Evolutionary conservation across 1,140 invertebrate species (phyloP), one percentile per base, ranked within the genome.

Genomic region (Rhysida immarginata): DNA sequence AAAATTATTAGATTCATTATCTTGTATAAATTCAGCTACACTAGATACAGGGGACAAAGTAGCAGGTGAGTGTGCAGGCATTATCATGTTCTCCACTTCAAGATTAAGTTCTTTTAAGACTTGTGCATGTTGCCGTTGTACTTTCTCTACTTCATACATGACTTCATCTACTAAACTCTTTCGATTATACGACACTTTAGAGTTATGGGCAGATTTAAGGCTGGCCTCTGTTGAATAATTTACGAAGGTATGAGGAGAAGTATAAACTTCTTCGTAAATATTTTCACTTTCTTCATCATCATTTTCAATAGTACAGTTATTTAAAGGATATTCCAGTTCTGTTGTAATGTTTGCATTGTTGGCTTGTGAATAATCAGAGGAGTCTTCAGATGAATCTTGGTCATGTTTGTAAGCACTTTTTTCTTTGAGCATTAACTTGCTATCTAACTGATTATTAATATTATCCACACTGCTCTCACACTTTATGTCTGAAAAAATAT

Each of bases 91-190:
- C 71, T 90, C 87, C 26, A 87, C 81, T 60, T 85, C 85, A 27
- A 90, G 74, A 74, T 90, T 90, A 41, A 90, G 71, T 66, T 90
- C 84, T 27, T 85, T 85, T 51, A 90, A 76, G 55, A 89, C 84
- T 63, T 83, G 76, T 61, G 81, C 79, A 71, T 89, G 85, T 25
- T 81, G 76, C 59, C 77, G 80, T 66, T 87, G 82, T 26, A 88
- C 84, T 54, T 80, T 74, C 25, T 82, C 76, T 45, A 88, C 80
- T 72, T 91, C 87, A 66, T 88, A 84, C 65, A 85, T 45, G n/a
- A 65, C 61, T 27, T 64, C 64, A 14, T 64, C 61, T 14, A 63
- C 58, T 24, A 59, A 59, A 48, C 63, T 62, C 35, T 54, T 58
- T 5, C 55, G 44, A 46, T 46, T 46, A 16, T n/a, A n/a, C n/a